Base-by-base conservation (phyloP, 2,888 invertebrate genomes). In the Drosophila kuntzei region DNA sequence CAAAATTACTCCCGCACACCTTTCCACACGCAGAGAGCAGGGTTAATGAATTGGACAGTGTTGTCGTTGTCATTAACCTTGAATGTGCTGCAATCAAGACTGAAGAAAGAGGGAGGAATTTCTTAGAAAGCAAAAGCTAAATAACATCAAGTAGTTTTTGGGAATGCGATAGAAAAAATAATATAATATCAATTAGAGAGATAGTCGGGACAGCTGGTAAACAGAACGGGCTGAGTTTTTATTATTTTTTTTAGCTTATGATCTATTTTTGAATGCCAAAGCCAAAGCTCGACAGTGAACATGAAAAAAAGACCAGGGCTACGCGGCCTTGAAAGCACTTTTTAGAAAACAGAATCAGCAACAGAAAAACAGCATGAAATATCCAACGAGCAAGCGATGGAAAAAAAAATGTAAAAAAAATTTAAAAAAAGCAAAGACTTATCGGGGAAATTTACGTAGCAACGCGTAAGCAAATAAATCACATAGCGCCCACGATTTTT, bases 211-310 rank as follows among this genome's bases (percentile, higher is more conserved):
- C 70, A 76, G 81, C 80, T 78, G 84, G 76, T 72, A 74, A 76
- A 80, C 65, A 69, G 49, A 29, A 25, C 9, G 29, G 9, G n/a
- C 44, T 39, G 49, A 46, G 50, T 44, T 66, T 50, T 55, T 44
- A 18, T 32, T 50, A 22, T 37, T 39, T 34, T 59, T 29, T 36
- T 46, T 41, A 37, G 55, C 37, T 37, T 46, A 11, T 47, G 54
- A 51, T 74, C 83, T 83, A 82, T 86, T 83, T 82, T 83, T 86
- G 81, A 82, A 82, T 85, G 81, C 80, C 80, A 82, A 80, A 85
- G 81, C 80, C 86, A 80, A 82, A 85, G 72, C 72, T 62, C 83
- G 86, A 47, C 83, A 86, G 80, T 82, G 86, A 80, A 82, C 74
- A 79, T 81, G 53, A 76, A 81, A 59, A 60, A 60, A 18, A 63